Evolutionary conservation across 2,888 invertebrate genomes (phyloP).

Genomic region (Drosophila mercatorum): DNA sequence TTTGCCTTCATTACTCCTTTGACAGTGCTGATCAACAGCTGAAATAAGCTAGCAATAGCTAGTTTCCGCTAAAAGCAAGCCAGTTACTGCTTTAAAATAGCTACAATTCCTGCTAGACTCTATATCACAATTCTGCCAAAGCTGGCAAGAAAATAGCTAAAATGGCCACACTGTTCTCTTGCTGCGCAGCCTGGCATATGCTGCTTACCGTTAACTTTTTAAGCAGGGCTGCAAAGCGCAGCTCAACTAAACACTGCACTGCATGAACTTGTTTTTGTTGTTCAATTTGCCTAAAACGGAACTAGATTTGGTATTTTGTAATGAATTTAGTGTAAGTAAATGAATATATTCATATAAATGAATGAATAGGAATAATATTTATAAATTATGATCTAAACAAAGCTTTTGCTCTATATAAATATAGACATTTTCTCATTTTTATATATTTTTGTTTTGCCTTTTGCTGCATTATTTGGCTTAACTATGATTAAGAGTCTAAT

Average conservation of each 20-base stretch:
- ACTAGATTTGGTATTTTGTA: not conserved
- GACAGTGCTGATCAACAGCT: too few relatives aligned
- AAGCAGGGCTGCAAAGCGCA: not conserved
- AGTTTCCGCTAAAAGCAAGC: too few relatives aligned
- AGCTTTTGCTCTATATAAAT: not conserved
- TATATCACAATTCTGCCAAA: too few relatives aligned
- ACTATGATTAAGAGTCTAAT: conserved; percentile 32
- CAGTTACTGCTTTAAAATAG: too few relatives aligned
- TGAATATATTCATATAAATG: not conserved
- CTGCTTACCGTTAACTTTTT: not conserved
- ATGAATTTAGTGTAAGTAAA: not conserved
- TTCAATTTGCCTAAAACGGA: not conserved
- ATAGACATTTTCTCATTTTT: not conserved
- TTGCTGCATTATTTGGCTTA: conserved; percentile 15
- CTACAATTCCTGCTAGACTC: too few relatives aligned
- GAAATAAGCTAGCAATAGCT: too few relatives aligned
- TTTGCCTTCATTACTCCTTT: too few relatives aligned
- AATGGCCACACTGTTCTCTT: too few relatives aligned
- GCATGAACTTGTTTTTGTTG: not conserved
- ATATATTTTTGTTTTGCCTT: not conserved
- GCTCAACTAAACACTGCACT: not conserved
- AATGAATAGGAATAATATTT: not conserved
- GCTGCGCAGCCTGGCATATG: too few relatives aligned
- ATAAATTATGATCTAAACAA: not conserved
- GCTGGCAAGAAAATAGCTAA: too few relatives aligned